Base-by-base conservation (phyloP, 2,888 invertebrate genomes). In the Drosophila parthenogenetica region DNA sequence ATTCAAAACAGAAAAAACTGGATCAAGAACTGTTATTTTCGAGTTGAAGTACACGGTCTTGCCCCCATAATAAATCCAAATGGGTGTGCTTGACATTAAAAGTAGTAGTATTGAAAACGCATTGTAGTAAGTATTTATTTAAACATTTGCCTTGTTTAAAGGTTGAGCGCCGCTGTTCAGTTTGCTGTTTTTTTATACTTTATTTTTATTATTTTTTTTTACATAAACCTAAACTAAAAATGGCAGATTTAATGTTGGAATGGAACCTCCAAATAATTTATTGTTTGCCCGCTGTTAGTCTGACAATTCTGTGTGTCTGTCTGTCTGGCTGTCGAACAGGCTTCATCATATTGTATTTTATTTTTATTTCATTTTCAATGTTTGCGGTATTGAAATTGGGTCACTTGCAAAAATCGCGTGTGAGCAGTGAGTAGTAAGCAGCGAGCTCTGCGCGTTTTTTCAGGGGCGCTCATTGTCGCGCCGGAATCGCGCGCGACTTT, bases 371-470 rank as follows among this genome's bases (percentile, higher is more conserved):
- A 61, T 69, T 88, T 87, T 88, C 86, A 88, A 88, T 84, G 89
- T 79, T 79, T 76, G 79, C 72, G 53, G 61, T 69, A 78, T 80
- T 66, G 72, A 59, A 84, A 87, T 89, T 88, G 83, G 83, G 88
- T 83, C 83, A 88, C 59, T 77, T 70, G 88, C 88, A 69, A 82
- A 83, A 87, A 74, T 83, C 82, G 86, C 88, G 82, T 85, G 85
- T 76, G 60, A 51, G 59, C 32, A 39, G 69, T 54, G 57, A 53
- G 59, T 25, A 39, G 69, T 54, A 53, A 53, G 35, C 35, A 35
- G 13, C 13, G 35, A 35, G 13, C 29, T 29, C 29, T 29, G 11
- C 46, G 72, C 65, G 64, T 63, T 83, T 74, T 25, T 77, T 87
- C 87, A 87, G 81, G 87, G 81, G 87, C 87, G 67, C 45, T 35